Percentiles rank a stretch among this genome's conserved stretches.
These are phyloP conservation scores for Rhopalosiphum maidis DNA, from an alignment of 1,140 invertebrate genomes.

Conservation along the genomic window DNA sequence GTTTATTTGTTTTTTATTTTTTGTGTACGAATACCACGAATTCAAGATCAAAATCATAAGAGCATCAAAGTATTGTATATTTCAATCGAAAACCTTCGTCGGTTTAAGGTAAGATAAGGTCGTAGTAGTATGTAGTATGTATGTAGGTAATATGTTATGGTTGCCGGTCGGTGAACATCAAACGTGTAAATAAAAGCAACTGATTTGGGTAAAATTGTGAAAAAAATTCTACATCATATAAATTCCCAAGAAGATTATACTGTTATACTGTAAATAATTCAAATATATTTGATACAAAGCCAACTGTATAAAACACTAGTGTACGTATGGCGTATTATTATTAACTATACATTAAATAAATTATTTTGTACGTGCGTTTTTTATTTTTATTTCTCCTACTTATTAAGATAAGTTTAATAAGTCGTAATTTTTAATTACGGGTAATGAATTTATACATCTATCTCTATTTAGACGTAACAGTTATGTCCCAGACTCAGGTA, in stretches of 20 bases:
- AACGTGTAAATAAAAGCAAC: background rate
- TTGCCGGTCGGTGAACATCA: background rate
- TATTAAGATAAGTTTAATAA: too few relatives aligned
- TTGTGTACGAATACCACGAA: background rate
- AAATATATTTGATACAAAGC: too few relatives aligned
- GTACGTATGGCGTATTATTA: too few relatives aligned
- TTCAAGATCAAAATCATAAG: background rate
- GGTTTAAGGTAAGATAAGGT: background rate
- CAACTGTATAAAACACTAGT: too few relatives aligned
- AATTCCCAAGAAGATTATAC: background rate
- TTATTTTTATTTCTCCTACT: too few relatives aligned
- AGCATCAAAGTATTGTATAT: background rate
- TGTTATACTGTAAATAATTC: background rate
- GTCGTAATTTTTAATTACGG: too few relatives aligned
- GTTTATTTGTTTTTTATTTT: background rate
- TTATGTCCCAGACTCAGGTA: too few relatives aligned
- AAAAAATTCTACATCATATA: background rate
- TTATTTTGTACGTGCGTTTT: too few relatives aligned
- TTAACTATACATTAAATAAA: too few relatives aligned
- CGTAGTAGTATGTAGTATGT: background rate
- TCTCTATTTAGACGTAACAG: too few relatives aligned
- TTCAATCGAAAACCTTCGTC: background rate
- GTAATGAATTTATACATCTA: too few relatives aligned
- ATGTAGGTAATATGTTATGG: constrained; percentile 3
- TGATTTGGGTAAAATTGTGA: background rate